Conservation (phyloP, 2,888 invertebrate genomes). For the Drosophila mayaguana region DNA sequence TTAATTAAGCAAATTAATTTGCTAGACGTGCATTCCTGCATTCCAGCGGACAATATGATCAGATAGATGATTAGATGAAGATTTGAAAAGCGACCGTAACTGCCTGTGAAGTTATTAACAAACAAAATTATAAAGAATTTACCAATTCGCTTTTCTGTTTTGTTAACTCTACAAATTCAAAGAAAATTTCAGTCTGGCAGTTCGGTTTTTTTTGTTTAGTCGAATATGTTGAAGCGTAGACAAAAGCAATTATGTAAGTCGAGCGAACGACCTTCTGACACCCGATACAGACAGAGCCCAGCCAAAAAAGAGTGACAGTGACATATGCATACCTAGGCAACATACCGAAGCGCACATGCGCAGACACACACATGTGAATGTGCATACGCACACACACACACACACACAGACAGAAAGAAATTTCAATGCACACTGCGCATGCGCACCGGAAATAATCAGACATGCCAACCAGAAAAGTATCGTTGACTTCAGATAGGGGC, state of each 20-base stretch:
- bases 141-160: neutral
- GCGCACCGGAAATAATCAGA: slow-evolving; percentile 57
- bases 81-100: neutral
- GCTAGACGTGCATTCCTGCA: neutral
- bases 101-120: slow-evolving; percentile 1
- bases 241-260: slow-evolving; percentile 50
- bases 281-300: slow-evolving; percentile 32
- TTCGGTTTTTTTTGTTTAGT: neutral
- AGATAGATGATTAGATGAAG: neutral
- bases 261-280: slow-evolving; percentile 59
- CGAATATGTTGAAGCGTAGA: slow-evolving; percentile 20
- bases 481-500: slow-evolving; percentile 20
- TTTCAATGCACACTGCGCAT: slow-evolving; percentile 51
- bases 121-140: slow-evolving; percentile 1
- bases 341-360: slow-evolving; percentile 1
- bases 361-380: neutral
- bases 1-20: neutral
- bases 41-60: neutral
- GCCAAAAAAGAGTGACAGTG: slow-evolving; percentile 42
- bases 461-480: slow-evolving; percentile 44
- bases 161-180: neutral
- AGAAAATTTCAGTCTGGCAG: neutral
- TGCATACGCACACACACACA: neutral
- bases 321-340: slow-evolving; percentile 34
- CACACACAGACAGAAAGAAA: slow-evolving; percentile 8